Conservation (phyloP, 92 coral and sea anemone species). For the Bergia puertoricense region DNA sequence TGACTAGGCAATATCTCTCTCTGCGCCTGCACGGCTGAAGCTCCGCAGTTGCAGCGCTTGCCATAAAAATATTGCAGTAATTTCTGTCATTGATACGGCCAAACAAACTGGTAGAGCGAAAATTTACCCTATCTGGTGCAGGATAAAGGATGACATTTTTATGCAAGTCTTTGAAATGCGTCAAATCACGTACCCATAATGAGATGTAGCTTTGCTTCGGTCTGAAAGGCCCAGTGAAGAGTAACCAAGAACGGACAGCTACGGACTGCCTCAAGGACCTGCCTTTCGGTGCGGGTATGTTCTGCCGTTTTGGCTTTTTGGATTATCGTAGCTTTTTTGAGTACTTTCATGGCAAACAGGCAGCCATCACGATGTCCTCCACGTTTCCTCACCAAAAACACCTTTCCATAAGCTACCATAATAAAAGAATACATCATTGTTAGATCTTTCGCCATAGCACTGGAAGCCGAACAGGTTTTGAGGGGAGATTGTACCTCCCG, state of each 20-base stretch:
- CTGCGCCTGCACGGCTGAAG: constrained; percentile 29
- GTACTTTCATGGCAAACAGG: constrained; percentile 96
- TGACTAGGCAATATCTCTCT: constrained; percentile 2
- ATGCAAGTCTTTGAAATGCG: neutral
- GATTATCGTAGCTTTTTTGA: constrained; percentile 96
- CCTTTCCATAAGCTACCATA: constrained; percentile 95
- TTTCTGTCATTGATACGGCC: neutral
- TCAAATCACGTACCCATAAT: constrained; percentile 83
- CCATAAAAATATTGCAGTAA: neutral
- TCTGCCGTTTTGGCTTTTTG: constrained; percentile 99
- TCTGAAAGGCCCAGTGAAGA: constrained; percentile 99
- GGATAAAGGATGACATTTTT: neutral
- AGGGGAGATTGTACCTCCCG: neutral
- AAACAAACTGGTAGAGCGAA: neutral
- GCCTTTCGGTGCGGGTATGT: constrained; percentile 96
- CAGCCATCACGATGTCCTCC: constrained; percentile 89
- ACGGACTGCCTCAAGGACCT: constrained; percentile 96
- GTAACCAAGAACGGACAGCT: constrained; percentile 98
- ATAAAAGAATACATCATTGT: constrained; percentile 31
- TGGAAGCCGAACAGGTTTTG: constrained; percentile 34
- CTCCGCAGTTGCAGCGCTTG: constrained; percentile 24
- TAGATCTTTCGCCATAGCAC: constrained; percentile 9
- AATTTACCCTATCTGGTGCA: neutral
- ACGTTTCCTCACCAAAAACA: constrained; percentile 93
- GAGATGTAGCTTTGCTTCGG: constrained; percentile 95